phyloP scores from a whole-genome alignment of 2,113 vertebrate genomes.

The Larimichthys crocea region DNA sequence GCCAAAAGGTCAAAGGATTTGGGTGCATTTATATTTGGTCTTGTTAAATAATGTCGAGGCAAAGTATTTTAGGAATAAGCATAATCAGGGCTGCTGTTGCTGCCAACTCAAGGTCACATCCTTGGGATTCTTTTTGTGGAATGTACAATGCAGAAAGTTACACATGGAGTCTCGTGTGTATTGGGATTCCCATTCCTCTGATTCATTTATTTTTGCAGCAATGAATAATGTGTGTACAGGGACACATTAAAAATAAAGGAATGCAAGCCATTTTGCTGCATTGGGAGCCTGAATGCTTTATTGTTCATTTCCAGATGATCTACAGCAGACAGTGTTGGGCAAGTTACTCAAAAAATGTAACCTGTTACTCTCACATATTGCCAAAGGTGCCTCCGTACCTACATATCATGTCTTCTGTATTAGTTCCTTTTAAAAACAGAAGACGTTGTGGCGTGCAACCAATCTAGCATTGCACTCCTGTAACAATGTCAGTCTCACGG shows the following conservation, averaged over 20 bases:
- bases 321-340: not conserved
- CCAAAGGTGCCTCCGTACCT: not conserved
- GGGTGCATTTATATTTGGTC: not conserved
- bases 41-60: constrained; percentile 7
- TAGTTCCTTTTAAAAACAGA: not conserved
- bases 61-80: constrained; percentile 14
- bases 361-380: too few species aligned
- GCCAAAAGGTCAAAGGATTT: not conserved
- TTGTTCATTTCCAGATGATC: not conserved
- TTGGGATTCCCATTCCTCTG: not conserved
- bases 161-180: not conserved
- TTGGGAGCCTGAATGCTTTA: not conserved
- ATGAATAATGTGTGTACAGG: not conserved
- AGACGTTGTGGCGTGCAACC: too few species aligned
- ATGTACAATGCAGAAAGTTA: not conserved
- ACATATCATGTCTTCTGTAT: not conserved
- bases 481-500: not conserved
- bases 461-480: not conserved
- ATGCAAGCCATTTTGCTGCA: not conserved
- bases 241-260: not conserved
- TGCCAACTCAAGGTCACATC: constrained; percentile 4
- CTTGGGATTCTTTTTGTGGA: not conserved
- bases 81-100: not conserved
- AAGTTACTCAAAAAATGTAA: not conserved
- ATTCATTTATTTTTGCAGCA: not conserved